Conservation (phyloP, 2,888 invertebrate species). For the Protophormia terraenovae region DNA sequence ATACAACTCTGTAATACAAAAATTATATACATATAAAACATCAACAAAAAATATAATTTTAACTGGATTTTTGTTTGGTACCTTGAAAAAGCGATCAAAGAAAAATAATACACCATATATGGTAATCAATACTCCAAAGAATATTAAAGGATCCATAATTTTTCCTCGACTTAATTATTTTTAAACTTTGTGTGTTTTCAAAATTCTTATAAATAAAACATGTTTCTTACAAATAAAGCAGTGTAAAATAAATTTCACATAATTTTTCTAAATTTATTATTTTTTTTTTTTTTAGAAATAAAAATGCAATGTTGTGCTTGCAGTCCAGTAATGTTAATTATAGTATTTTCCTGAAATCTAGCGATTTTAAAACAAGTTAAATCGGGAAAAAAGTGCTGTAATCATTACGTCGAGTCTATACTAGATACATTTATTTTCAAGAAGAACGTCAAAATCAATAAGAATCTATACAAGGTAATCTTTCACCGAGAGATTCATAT, state of each 20-base stretch:
- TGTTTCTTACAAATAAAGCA: neutral
- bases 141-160: slow-evolving; percentile 85
- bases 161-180: neutral
- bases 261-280: neutral
- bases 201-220: slow-evolving; percentile 25
- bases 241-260: slow-evolving; percentile 20
- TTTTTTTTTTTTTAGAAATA: neutral
- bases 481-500: no score
- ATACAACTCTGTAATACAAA: slow-evolving; percentile 87
- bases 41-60: neutral
- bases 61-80: slow-evolving; percentile 76
- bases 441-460: no score
- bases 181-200: neutral
- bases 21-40: neutral
- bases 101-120: slow-evolving; percentile 88
- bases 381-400: no score
- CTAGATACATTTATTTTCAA: no score
- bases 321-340: no score
- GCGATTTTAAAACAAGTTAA: no score
- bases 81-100: slow-evolving; percentile 92
- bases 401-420: no score
- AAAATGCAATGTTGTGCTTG: slow-evolving; percentile 44
- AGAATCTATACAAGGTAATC: no score
- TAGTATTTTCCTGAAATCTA: no score
- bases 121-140: slow-evolving; percentile 84